Base-by-base conservation (phyloP, 2,797 vertebrate genomes). In the Dendrocincla fuliginosa region DNA sequence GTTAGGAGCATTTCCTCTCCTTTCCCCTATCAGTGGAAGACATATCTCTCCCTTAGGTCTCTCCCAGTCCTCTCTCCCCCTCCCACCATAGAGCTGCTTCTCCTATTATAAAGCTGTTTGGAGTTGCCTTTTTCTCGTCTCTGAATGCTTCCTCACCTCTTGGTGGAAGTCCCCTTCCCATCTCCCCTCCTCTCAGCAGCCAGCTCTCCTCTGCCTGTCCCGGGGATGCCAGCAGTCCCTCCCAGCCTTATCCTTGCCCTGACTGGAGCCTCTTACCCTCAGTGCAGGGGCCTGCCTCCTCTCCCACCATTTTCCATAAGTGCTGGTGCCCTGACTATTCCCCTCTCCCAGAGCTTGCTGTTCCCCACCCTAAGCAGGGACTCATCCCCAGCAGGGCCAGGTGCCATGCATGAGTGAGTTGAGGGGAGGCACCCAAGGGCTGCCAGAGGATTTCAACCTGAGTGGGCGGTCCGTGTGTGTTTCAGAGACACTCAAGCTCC, bases 321-420 rank as follows among this genome's bases (percentile, higher is more conserved):
- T 18, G 16, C 46, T 22, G 46, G 27, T 4, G 2, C 37, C 35
- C 35, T 16, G 64, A 41, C n/a, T 47, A 41, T 39, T 3, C 15
- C 25, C 4, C 3, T 75, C 11, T 89, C 22, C 49, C 39, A n/a
- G 55, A 55, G 41, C 74, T 64, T 1, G 0, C 52, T 12, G 65
- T 41, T 64, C 41, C n/a, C 23, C 10, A 1, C 22, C 16, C 9
- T 32, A n/a, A n/a, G 16, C 42, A 60, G 42, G 55, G 39, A 9
- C 33, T 84, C 19, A 7, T 30, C 30, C 52, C 32, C 35, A 52
- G 30, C 78, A 52, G 28, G 44, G 17, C 53, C 37, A 10, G 25
- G 18, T 0, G 0, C 44, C 1, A 1, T 4, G 8, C 2, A 1
- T 37, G 33, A 50, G 11, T 41, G 59, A 30, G 39, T 63, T 73